These are phyloP conservation scores for Nannospalax galili DNA, from an alignment of 2,113 vertebrate species.

Conservation along the genomic window DNA sequence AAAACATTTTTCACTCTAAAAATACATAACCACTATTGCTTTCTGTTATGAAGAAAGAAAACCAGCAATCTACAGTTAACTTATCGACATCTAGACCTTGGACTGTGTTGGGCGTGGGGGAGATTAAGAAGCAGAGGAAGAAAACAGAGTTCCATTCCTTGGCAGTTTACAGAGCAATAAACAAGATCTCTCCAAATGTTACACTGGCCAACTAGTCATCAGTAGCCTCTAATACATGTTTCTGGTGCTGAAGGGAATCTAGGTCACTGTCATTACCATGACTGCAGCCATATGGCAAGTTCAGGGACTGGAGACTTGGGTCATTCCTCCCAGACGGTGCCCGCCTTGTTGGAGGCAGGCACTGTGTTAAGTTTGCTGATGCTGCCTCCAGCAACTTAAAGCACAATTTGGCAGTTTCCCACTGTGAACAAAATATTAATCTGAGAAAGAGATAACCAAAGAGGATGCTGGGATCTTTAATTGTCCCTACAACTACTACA, in stretches of 20 bases:
- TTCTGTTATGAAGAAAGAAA: conserved; percentile 1
- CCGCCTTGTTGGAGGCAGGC: background rate
- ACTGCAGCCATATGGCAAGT: background rate
- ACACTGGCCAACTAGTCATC: background rate
- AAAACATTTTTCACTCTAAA: background rate
- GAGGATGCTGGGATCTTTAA: background rate
- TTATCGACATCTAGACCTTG: background rate
- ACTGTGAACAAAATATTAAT: background rate
- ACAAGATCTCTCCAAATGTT: background rate
- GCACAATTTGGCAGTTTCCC: background rate
- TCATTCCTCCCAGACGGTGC: background rate
- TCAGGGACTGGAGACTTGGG: background rate
- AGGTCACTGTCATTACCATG: background rate
- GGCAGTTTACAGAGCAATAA: background rate
- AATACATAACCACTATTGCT: background rate
- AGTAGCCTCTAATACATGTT: background rate
- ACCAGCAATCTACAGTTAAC: background rate
- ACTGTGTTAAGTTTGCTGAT: background rate
- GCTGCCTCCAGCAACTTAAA: background rate
- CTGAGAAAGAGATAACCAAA: background rate
- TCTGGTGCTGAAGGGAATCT: background rate
- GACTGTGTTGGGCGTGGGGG: background rate
- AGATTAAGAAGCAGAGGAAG: background rate
- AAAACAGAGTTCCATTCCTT: background rate
- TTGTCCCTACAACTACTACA: background rate